Evolutionary conservation across 2,113 vertebrate species (phyloP).

Genomic region (Anguilla japonica): DNA sequence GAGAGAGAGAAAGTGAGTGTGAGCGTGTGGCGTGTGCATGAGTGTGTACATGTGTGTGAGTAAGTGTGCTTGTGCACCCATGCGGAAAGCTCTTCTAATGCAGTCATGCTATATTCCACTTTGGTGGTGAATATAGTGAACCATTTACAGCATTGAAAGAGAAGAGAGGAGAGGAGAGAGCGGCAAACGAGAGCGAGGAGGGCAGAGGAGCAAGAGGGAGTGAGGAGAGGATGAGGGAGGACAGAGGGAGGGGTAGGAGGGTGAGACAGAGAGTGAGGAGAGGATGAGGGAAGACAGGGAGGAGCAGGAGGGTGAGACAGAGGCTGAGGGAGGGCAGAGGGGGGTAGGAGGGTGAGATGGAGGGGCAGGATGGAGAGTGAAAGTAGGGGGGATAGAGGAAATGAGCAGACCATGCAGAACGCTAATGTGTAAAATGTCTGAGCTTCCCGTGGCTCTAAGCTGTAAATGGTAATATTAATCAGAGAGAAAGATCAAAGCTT

Average conservation of each 20-base stretch:
- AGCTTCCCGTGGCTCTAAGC: background rate
- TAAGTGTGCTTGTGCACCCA: background rate
- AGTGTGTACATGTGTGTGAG: background rate
- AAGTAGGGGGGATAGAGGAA: background rate
- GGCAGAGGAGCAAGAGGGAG: background rate
- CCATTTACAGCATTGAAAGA: background rate
- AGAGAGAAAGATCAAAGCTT: background rate
- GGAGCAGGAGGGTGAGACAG: background rate
- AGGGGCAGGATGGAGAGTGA: background rate
- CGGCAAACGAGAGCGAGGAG: background rate
- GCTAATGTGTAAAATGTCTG: background rate
- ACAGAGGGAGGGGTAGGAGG: background rate
- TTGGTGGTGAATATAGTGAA: background rate
- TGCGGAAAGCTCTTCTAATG: background rate
- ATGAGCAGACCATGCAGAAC: background rate
- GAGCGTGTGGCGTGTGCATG: background rate
- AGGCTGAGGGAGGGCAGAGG: background rate
- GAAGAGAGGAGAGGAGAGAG: background rate
- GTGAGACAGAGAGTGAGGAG: background rate
- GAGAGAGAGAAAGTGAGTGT: background rate
- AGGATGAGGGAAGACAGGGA: background rate
- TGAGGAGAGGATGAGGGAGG: background rate
- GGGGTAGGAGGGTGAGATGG: background rate
- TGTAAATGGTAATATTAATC: constrained; percentile 1
- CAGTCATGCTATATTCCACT: background rate